A percentile compares a stretch with the other conserved stretches of the same genome.
These are phyloP conservation scores for Dynastes tityus DNA, from an alignment of 2,888 invertebrate species.

Conservation along the genomic window DNA sequence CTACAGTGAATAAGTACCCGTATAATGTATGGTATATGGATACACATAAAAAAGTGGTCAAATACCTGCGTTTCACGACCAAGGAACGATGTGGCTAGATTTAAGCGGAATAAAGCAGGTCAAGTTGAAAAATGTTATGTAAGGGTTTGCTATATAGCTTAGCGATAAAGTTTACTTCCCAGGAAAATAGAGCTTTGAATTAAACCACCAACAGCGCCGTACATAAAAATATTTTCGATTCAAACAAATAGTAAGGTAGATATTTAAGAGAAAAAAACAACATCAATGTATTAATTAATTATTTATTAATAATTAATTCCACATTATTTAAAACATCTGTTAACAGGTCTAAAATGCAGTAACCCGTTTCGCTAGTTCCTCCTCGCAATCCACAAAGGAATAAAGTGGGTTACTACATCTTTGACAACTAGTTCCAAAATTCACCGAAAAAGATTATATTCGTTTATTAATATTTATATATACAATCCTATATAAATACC, in stretches of 20 bases:
- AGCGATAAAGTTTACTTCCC: constrained; percentile 20
- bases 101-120: constrained; percentile 41
- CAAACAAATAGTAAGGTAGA: no score
- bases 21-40: constrained; percentile 25
- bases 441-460: constrained; percentile 64
- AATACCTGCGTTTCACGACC: constrained; percentile 31
- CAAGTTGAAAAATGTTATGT: constrained; percentile 36
- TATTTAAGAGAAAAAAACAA: background rate
- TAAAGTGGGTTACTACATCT: constrained; percentile 29
- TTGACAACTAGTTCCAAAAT: constrained; percentile 64
- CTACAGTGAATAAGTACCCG: constrained; percentile 1
- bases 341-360: constrained; percentile 59
- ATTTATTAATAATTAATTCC: constrained; percentile 65
- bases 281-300: constrained; percentile 36
- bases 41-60: constrained; percentile 29
- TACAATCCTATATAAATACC: constrained; percentile 57
- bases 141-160: background rate
- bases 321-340: constrained; percentile 67
- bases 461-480: constrained; percentile 52
- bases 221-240: constrained; percentile 2
- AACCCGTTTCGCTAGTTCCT: constrained; percentile 34
- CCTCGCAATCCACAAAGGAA: background rate
- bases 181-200: background rate
- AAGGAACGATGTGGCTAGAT: constrained; percentile 34
- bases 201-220: background rate